Base-by-base conservation (phyloP, 1,140 invertebrate species). In the Nixonia krombeini region DNA sequence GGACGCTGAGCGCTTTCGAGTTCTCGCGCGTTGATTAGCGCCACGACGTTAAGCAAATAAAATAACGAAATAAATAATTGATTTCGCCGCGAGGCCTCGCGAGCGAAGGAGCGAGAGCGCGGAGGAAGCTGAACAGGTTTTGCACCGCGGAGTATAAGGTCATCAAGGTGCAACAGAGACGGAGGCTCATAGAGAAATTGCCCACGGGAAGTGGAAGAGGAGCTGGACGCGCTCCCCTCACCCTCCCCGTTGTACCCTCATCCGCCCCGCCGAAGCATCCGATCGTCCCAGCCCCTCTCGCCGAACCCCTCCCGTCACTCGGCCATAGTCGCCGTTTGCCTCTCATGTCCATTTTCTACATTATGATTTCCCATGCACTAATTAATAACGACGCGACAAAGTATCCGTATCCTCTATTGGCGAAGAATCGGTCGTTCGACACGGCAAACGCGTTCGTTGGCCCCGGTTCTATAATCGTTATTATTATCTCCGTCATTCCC, bases 11-110 rank as follows among this genome's bases (percentile, higher is more conserved):
- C 47, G 37, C 51, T 65, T 70, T 46, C 57, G 38, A 18, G 47
- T 45, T 44, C 29, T 44, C 44, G 47, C 58, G 72, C 73, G 78
- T 82, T 83, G 76, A 82, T 82, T 82, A 81, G 75, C 69, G 74
- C 70, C 65, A 70, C 69, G 61, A 72, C 59, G 72, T 68, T 80
- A 73, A 78, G 75, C 77, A 84, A 82, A 83, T 79, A 83, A 82
- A 84, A 79, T 78, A 80, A 82, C 72, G 73, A 82, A 83, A 82
- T 82, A 81, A 83, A 84, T 85, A 85, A 85, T 85, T 85, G 84
- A 84, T 82, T 83, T 72, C 41, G 80, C 80, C 74, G 74, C 73
- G 70, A 73, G 71, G 78, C 75, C 42, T 80, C 68, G 75, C 72
- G 73, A 55, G 56, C 28, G 70, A 67, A 47, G 63, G 50, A 68